Percentiles rank a stretch among this genome's conserved stretches.
These are phyloP conservation scores for Motacilla tschutschensis DNA, from an alignment of 2,113 vertebrate species.

Conservation along the genomic window DNA sequence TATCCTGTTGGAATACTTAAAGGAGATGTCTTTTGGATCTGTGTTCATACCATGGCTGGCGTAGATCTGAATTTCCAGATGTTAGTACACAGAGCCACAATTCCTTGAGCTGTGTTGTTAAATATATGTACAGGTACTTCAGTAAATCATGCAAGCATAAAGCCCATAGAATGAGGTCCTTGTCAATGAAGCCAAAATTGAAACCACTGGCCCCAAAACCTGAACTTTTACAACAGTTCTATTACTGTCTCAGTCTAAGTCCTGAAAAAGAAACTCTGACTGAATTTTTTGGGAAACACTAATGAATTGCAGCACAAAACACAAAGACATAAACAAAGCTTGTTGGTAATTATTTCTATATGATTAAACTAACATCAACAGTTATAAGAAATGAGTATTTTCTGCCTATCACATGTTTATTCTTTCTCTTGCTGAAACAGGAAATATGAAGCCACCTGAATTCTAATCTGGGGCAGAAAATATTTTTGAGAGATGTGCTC, in stretches of 20 bases:
- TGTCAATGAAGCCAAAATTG: not conserved
- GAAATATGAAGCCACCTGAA: not conserved
- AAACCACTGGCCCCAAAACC: not conserved
- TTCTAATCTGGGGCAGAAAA: not conserved
- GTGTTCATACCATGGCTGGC: not conserved
- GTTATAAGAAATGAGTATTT: not conserved
- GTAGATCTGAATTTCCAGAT: not conserved
- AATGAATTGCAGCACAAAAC: not conserved
- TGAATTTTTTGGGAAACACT: not conserved
- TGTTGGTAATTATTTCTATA: not conserved
- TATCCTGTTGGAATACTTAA: not conserved
- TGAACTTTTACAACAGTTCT: not conserved
- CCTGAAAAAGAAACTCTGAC: not conserved
- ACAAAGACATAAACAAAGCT: not conserved
- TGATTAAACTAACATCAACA: not conserved
- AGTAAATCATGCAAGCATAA: not conserved
- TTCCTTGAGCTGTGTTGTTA: not conserved
- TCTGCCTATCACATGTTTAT: not conserved
- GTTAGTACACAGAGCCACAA: not conserved
- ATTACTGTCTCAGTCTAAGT: not conserved
- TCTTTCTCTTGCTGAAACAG: not conserved
- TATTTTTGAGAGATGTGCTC: not conserved
- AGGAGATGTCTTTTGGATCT: not conserved
- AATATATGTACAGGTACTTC: not conserved
- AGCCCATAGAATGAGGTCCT: not conserved